phyloP scores from a whole-genome alignment of 2,888 invertebrate species.

The Pinctada fucata region DNA sequence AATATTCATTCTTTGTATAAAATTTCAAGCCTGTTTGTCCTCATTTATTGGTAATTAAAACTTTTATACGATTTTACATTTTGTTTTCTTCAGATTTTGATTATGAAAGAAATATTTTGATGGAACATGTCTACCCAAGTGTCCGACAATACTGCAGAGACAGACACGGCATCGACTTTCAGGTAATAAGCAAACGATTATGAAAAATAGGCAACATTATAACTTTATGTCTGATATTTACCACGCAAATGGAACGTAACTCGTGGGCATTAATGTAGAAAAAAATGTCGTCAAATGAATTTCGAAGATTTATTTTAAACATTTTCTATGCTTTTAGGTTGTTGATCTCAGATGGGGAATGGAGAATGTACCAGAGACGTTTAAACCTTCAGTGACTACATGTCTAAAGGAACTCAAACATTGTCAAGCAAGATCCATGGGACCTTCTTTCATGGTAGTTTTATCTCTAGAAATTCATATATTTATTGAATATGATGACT shows the following conservation, averaged over 20 bases:
- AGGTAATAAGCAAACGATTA: constrained; percentile 47
- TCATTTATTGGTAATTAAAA: no score
- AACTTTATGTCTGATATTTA: no score
- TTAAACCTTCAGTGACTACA: constrained; percentile 53
- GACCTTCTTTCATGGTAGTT: constrained; percentile 66
- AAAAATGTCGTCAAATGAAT: neutral
- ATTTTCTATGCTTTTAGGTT: constrained; percentile 77
- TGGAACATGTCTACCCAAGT: constrained; percentile 59
- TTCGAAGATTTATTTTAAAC: neutral
- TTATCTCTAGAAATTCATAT: no score
- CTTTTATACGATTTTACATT: no score
- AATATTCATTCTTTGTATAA: neutral
- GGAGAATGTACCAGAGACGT: constrained; percentile 53
- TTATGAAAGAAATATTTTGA: constrained; percentile 63
- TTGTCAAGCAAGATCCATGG: constrained; percentile 65
- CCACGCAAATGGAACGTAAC: no score
- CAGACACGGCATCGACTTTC: constrained; percentile 65
- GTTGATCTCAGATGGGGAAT: constrained; percentile 72
- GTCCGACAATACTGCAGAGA: constrained; percentile 82
- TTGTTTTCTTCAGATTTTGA: constrained; percentile 52
- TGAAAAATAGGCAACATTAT: no score
- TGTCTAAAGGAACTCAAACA: constrained; percentile 64
- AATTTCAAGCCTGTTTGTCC: no score
- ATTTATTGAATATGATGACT: no score
- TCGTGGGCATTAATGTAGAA: neutral